Percentiles rank a stretch among this genome's conserved stretches.
These are phyloP conservation scores for Catalaphyllia jardinei DNA, from an alignment of 64 coral and sea anemone species.

Conservation along the genomic window DNA sequence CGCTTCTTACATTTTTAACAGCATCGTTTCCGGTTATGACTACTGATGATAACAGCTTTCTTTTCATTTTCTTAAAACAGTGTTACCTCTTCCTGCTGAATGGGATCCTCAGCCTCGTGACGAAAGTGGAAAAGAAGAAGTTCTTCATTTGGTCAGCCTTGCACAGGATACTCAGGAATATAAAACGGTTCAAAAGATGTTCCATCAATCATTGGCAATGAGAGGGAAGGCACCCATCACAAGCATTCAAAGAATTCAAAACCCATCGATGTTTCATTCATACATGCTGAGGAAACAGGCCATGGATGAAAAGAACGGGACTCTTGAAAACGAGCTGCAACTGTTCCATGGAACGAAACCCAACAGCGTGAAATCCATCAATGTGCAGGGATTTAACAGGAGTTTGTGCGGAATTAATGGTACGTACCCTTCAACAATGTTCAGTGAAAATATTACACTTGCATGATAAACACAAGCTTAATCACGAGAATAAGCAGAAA, in stretches of 20 bases:
- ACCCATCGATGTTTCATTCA: slow-evolving; percentile 21
- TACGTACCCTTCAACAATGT: background rate
- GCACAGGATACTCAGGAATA: background rate
- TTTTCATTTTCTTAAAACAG: background rate
- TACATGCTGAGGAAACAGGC: slow-evolving; percentile 46
- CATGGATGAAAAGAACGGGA: slow-evolving; percentile 48
- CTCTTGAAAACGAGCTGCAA: slow-evolving; percentile 20
- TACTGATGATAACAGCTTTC: background rate
- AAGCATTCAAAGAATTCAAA: slow-evolving; percentile 61
- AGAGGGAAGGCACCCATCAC: slow-evolving; percentile 9
- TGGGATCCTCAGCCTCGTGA: slow-evolving; percentile 36
- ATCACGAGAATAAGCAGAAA: too few species aligned
- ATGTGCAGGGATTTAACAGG: slow-evolving; percentile 55
- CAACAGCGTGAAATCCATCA: slow-evolving; percentile 33
- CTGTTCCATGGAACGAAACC: slow-evolving; percentile 56
- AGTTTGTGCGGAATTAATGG: slow-evolving; percentile 39
- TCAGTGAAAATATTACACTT: too few species aligned
- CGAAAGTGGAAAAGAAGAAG: slow-evolving; percentile 12
- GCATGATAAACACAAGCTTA: too few species aligned
- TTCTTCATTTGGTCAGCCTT: slow-evolving; percentile 8
- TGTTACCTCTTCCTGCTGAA: slow-evolving; percentile 15
- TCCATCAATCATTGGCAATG: background rate
- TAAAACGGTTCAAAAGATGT: slow-evolving; percentile 11
- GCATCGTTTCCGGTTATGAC: too few species aligned
- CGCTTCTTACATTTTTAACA: too few species aligned